Evolutionary conservation across 2,888 invertebrate species (phyloP), one percentile per base, ranked within the genome.

Genomic region (Melieria omissa): DNA sequence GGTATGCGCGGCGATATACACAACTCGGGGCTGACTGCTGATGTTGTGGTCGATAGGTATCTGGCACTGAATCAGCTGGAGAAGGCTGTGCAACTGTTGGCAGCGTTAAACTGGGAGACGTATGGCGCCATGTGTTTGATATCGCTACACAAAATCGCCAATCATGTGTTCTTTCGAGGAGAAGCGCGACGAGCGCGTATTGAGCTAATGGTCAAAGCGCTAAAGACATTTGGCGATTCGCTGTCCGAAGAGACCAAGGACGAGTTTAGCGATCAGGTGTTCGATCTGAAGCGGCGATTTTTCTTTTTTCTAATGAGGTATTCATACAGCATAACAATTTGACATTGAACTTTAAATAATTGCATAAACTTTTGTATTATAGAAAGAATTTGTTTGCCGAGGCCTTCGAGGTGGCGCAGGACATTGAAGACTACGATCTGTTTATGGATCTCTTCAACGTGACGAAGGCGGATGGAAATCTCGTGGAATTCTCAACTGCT

Each of bases 221-320:
- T 97, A 41, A 95, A 95, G 49, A 92, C 93, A 74, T 97, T 92
- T 87, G 92, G 95, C 10, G 89, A 90, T 44, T 88, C 91, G 0
- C 88, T 93, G 60, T 92, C 92, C 69, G 90, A 91, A 75, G 90
- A 92, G 14, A 89, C 92, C 1, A 90, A 92, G 79, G 90, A 92
- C 76, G 92, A 92, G 83, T 95, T 92, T 85, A 92, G 93, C 57
- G 93, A 92, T 84, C 90, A 93, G 83, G 90, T 96, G 8, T 91
- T 93, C 78, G 93, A 95, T 83, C 88, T 97, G 54, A 96, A 96
- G 0, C 89, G 97, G 78, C 89, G 95, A 78, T 96, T 95, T 88
- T 96, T 95, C 84, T 95, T 96, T 83, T 94, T 94, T 82, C 86
- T 97, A 64, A 88, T 97, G 14, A 91, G 95, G 93, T 93, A 79